Percentiles rank a stretch among this genome's conserved stretches.
These are phyloP conservation scores for Azemiops feae DNA, from an alignment of 2,113 vertebrate species.

Conservation along the genomic window DNA sequence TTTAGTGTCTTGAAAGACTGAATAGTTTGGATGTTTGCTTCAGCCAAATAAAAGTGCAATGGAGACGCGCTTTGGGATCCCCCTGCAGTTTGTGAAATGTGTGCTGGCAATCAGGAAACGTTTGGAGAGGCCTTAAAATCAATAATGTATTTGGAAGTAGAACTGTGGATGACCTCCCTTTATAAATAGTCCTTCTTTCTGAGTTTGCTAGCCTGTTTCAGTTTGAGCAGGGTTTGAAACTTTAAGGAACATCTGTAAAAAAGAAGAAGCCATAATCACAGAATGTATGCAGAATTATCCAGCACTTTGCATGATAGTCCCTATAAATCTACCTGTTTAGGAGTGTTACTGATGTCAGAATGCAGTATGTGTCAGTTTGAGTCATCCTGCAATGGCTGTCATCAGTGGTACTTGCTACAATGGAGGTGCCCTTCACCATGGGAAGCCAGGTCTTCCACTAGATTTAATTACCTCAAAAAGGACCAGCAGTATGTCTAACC, in stretches of 20 bases:
- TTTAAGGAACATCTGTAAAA: not conserved
- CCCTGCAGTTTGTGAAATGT: slow-evolving; percentile 8
- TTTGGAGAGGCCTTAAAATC: slow-evolving; percentile 17
- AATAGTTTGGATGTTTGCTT: slow-evolving; percentile 4
- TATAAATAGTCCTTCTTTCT: not conserved
- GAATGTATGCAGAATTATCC: not conserved
- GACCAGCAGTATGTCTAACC: not conserved
- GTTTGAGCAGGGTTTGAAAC: not conserved
- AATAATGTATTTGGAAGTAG: slow-evolving; percentile 3
- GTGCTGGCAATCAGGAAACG: slow-evolving; percentile 1
- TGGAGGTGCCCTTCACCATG: not conserved
- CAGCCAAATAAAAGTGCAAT: slow-evolving; percentile 17
- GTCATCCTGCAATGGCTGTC: not conserved
- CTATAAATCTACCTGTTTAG: not conserved
- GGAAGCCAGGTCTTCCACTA: not conserved
- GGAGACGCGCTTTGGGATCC: slow-evolving; percentile 8
- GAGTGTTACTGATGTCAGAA: not conserved
- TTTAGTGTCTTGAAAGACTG: not conserved
- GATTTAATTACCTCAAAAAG: slow-evolving; percentile 7
- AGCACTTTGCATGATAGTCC: not conserved
- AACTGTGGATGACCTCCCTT: slow-evolving; percentile 13
- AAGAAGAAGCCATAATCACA: not conserved
- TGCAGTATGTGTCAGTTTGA: not conserved
- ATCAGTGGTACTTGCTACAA: not conserved
- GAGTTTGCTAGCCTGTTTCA: not conserved